phyloP scores from a whole-genome alignment of 53 echinoderm and acorn worm species.

The Luidia sarsii region DNA sequence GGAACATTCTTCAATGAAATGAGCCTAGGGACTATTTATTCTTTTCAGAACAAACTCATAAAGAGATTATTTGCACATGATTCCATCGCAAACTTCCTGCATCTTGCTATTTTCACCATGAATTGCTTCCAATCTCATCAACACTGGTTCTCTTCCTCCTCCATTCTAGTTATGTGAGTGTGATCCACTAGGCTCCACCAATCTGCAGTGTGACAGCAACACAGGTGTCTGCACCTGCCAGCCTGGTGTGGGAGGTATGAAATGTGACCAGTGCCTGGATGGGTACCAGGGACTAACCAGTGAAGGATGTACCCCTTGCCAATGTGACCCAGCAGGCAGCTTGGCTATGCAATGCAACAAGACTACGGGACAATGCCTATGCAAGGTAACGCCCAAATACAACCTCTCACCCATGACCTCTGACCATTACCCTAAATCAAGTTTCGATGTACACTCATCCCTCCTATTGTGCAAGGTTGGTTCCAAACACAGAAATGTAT shows the following conservation, averaged over 20 bases:
- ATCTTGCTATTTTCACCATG: background rate
- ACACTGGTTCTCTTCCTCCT: slow-evolving; percentile 6
- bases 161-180: slow-evolving; percentile 88
- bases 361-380: slow-evolving; percentile 79
- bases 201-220: slow-evolving; percentile 68
- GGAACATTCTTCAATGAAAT: too few species aligned
- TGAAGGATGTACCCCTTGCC: slow-evolving; percentile 72
- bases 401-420: too few species aligned
- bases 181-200: slow-evolving; percentile 66
- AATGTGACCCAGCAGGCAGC: slow-evolving; percentile 73
- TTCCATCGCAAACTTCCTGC: background rate
- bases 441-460: too few species aligned
- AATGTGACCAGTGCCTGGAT: slow-evolving; percentile 76
- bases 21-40: too few species aligned
- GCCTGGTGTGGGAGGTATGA: slow-evolving; percentile 73
- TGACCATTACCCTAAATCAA: too few species aligned
- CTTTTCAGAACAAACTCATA: too few species aligned
- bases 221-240: slow-evolving; percentile 82
- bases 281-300: slow-evolving; percentile 70
- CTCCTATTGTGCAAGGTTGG: too few species aligned
- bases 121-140: background rate
- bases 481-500: too few species aligned
- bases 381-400: slow-evolving; percentile 80
- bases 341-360: slow-evolving; percentile 60
- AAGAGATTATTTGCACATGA: too few species aligned